Percentiles rank a stretch among this genome's conserved stretches.
phyloP scores from a whole-genome alignment of 2,888 invertebrate genomes.

The Protodeltote pygarga region DNA sequence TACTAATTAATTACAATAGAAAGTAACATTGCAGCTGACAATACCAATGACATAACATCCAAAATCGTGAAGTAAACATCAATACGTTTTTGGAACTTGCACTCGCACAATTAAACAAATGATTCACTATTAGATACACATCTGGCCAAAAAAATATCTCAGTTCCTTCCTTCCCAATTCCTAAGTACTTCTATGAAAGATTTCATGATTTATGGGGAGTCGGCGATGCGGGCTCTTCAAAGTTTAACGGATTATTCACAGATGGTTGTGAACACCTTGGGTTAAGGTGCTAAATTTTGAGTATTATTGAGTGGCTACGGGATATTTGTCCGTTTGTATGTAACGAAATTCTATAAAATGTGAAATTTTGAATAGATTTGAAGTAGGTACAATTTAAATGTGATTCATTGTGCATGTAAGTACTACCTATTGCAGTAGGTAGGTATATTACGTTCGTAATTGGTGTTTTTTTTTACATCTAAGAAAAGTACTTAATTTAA shows the following conservation, averaged over 20 bases:
- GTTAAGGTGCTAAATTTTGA: constrained; percentile 44
- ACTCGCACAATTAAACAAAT: constrained; percentile 3
- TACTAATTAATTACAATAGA: constrained; percentile 1
- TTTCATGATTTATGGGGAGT: constrained; percentile 55
- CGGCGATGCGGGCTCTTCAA: constrained; percentile 52
- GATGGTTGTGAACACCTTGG: constrained; percentile 74
- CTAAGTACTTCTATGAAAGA: constrained; percentile 27
- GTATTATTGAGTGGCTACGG: constrained; percentile 37
- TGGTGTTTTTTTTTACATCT: too few relatives aligned
- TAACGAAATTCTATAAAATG: constrained; percentile 17
- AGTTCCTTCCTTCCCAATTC: constrained; percentile 34
- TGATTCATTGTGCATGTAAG: too few relatives aligned
- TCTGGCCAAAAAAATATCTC: constrained; percentile 41
- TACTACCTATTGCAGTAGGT: too few relatives aligned
- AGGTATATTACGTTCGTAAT: too few relatives aligned
- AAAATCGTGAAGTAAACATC: constrained; percentile 16
- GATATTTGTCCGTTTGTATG: constrained; percentile 32
- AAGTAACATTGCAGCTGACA: constrained; percentile 27
- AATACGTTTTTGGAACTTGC: constrained; percentile 13
- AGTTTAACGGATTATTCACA: constrained; percentile 69
- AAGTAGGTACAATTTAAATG: neutral
- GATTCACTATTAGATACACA: constrained; percentile 34
- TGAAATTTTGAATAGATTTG: neutral
- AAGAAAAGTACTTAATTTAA: too few relatives aligned
- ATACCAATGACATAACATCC: constrained; percentile 18